Base-by-base conservation (phyloP, 2,888 invertebrate species). In the Crepidodera aurea region DNA sequence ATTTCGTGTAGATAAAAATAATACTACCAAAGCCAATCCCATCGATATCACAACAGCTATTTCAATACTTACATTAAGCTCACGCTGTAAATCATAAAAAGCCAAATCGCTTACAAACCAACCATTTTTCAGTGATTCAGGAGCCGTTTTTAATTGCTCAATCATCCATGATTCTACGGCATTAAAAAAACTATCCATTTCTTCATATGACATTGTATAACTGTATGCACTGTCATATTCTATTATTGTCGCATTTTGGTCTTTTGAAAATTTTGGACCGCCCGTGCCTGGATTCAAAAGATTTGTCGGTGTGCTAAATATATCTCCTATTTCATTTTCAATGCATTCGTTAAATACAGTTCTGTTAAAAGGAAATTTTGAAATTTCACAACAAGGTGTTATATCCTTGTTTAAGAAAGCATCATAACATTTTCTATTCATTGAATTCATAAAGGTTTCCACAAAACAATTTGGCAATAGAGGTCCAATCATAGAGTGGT, bases 21-120 rank as follows among this genome's bases (percentile, higher is more conserved):
- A 84, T 44, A 97, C 92, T 53, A 89, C 77, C 51, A 94, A 87
- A 42, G 96, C 92, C 64, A 94, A 83, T 27, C 84, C 83, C 83
- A 97, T 90, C 1, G 96, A 93, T 67, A 96, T 85, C 7, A 87
- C 82, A 69, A 96, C 88, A 32, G 96, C 91, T 73, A 88, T 83
- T n/a, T 93, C 81, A 16, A 96, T 96, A 51, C 94, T 94, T 72
- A 88, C 84, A 0, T 92, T 89, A 46, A 98, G 83, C 51, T 93
- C 93, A 65, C 85, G 84, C 82, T 98, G 97, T 29, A 98, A 85
- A 82, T 97, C 96, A 79, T 90, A 97, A 82, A 97, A 96, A 69
- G 91, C 90, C 27, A 97, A 83, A 78, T 93, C 90, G 68, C 94
- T 94, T 37, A 91, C 84, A 79, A 97, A 97, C 93, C 94, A 98